A percentile compares a stretch with the other conserved stretches of the same genome.
Conservation (phyloP, 2,888 invertebrate species). For the Gymnosoma rotundatum region DNA sequence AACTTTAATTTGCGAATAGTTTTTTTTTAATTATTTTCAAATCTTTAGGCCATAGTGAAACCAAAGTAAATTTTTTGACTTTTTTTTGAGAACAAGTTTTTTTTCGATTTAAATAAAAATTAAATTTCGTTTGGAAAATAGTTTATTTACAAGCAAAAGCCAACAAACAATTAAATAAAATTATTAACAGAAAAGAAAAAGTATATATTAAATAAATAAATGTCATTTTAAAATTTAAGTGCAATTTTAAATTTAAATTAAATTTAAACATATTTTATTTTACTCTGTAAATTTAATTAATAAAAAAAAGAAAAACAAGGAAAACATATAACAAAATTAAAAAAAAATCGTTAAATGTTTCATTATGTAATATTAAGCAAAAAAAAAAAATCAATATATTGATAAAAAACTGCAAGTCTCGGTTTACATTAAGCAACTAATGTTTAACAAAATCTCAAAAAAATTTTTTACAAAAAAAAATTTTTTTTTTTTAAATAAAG, state of each 20-base stretch:
- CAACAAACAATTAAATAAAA: conserved; percentile 12
- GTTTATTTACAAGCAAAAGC: conserved; percentile 56
- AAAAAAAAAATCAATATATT: background rate
- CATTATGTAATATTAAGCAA: conserved; percentile 73
- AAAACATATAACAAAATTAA: conserved; percentile 42
- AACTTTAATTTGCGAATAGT: conserved; percentile 42
- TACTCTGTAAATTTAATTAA: conserved; percentile 67
- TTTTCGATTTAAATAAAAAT: conserved; percentile 34
- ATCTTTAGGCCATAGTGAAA: conserved; percentile 48
- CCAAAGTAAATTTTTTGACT: conserved; percentile 13
- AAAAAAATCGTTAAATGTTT: conserved; percentile 78
- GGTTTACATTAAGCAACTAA: background rate
- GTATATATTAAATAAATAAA: conserved; percentile 41
- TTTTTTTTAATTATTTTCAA: conserved; percentile 27
- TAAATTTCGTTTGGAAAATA: conserved; percentile 39
- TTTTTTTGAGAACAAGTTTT: conserved; percentile 24
- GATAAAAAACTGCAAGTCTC: background rate
- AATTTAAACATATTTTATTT: conserved; percentile 59
- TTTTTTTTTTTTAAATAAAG: too few species aligned
- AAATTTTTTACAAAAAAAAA: too few species aligned
- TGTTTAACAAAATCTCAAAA: too few species aligned
- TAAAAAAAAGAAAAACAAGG: conserved; percentile 43
- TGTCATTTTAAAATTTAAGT: conserved; percentile 67
- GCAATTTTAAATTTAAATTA: conserved; percentile 64
- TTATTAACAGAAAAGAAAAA: conserved; percentile 14